Evolutionary conservation across 2,113 vertebrate species (phyloP).

Genomic region (Paracanthobrama guichenoti): DNA sequence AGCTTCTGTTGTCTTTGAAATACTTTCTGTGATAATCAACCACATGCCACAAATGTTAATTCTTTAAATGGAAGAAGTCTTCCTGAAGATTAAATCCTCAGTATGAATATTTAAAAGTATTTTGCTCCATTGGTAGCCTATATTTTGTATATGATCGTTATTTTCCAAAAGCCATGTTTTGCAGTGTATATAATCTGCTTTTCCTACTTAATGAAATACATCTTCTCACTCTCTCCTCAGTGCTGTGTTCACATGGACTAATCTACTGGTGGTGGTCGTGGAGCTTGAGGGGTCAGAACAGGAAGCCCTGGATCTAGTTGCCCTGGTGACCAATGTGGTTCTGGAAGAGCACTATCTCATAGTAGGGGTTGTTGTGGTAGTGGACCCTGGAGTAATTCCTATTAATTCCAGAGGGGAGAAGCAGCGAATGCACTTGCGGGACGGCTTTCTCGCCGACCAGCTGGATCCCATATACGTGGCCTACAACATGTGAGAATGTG

Average conservation of each 20-base stretch:
- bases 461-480: constrained; percentile 97
- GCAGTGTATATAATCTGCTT: background rate
- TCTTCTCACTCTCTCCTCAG: constrained; percentile 64
- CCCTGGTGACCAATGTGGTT: constrained; percentile 90
- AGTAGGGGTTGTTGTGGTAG: constrained; percentile 93
- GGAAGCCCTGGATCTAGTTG: constrained; percentile 91
- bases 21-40: background rate
- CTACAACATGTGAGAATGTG: constrained; percentile 88
- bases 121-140: too few relatives aligned
- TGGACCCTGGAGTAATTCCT: constrained; percentile 93
- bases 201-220: background rate
- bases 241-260: constrained; percentile 98
- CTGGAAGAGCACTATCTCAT: constrained; percentile 96
- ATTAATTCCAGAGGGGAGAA: constrained; percentile 97
- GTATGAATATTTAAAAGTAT: background rate
- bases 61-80: background rate
- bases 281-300: constrained; percentile 94
- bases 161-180: background rate
- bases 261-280: constrained; percentile 94
- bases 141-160: too few relatives aligned
- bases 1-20: too few relatives aligned
- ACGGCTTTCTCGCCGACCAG: constrained; percentile 95
- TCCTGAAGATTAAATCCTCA: background rate
- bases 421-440: constrained; percentile 95
- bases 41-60: background rate